These are phyloP conservation scores for Megalurothrips usitatus DNA, from an alignment of 2,888 invertebrate genomes.

Conservation along the genomic window DNA sequence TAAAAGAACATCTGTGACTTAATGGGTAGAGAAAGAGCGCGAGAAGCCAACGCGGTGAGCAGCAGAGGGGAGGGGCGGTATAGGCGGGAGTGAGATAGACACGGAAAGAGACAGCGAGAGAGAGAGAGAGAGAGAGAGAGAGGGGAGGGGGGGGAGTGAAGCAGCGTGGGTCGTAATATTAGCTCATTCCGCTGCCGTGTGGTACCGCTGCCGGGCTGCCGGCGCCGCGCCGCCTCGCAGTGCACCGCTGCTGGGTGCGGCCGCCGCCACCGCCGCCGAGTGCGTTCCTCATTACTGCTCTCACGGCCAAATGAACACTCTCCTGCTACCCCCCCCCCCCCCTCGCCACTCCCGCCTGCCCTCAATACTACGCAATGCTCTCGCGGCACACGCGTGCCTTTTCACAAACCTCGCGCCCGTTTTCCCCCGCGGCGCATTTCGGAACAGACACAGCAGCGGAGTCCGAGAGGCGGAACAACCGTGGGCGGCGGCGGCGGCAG, in stretches of 20 bases:
- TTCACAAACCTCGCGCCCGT: no score
- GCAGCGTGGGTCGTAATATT: background rate
- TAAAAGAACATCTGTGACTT: slow-evolving; percentile 26
- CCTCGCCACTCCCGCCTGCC: background rate
- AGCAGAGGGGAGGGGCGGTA: background rate
- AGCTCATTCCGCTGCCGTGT: slow-evolving; percentile 11
- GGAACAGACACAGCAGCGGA: no score
- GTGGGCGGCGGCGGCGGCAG: no score
- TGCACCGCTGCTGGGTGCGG: background rate
- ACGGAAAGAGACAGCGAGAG: background rate
- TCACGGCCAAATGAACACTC: background rate
- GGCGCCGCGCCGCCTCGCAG: background rate
- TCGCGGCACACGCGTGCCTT: no score
- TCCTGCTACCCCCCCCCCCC: background rate
- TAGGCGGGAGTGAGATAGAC: no score
- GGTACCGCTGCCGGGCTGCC: background rate
- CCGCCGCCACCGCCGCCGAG: background rate
- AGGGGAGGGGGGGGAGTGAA: background rate
- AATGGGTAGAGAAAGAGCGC: background rate
- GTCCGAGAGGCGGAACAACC: no score
- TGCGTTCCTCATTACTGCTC: slow-evolving; percentile 3
- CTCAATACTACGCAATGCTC: no score
- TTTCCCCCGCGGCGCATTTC: no score
- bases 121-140: background rate
- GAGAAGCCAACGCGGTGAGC: background rate